These are phyloP conservation scores for Ypsolopha scabrella DNA, from an alignment of 2,888 invertebrate species.

Conservation along the genomic window DNA sequence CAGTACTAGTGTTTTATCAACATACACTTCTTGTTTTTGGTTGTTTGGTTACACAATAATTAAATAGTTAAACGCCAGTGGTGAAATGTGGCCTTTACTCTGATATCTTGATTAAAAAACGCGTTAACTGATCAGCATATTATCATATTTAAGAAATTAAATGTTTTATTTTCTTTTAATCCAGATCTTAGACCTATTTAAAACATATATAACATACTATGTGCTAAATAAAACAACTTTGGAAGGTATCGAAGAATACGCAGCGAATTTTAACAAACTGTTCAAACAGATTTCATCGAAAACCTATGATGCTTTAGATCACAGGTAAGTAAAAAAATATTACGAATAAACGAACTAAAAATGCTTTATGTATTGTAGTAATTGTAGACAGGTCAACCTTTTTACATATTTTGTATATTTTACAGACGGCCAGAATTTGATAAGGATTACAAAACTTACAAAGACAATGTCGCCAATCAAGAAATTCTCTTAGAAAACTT, in stretches of 20 bases:
- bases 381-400: too few relatives aligned
- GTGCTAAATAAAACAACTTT: slow-evolving; percentile 81
- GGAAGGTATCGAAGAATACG: slow-evolving; percentile 83
- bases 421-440: slow-evolving; percentile 75
- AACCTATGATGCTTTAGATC: slow-evolving; percentile 84
- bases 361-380: too few relatives aligned
- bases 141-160: not conserved
- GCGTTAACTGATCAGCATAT: too few relatives aligned
- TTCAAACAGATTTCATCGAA: slow-evolving; percentile 77
- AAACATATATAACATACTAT: slow-evolving; percentile 79
- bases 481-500: slow-evolving; percentile 81
- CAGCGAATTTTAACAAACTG: slow-evolving; percentile 75
- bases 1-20: too few relatives aligned
- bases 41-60: too few relatives aligned
- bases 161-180: not conserved
- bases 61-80: too few relatives aligned
- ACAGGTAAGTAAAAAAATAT: slow-evolving; percentile 61
- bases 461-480: slow-evolving; percentile 74
- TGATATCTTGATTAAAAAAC: too few relatives aligned
- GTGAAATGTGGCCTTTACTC: too few relatives aligned
- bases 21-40: too few relatives aligned
- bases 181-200: slow-evolving; percentile 80
- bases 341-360: too few relatives aligned
- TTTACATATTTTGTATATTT: slow-evolving; percentile 7
- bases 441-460: slow-evolving; percentile 80